These are phyloP conservation scores for Ophion obscuratus DNA, from an alignment of 2,888 invertebrate genomes.

Conservation along the genomic window DNA sequence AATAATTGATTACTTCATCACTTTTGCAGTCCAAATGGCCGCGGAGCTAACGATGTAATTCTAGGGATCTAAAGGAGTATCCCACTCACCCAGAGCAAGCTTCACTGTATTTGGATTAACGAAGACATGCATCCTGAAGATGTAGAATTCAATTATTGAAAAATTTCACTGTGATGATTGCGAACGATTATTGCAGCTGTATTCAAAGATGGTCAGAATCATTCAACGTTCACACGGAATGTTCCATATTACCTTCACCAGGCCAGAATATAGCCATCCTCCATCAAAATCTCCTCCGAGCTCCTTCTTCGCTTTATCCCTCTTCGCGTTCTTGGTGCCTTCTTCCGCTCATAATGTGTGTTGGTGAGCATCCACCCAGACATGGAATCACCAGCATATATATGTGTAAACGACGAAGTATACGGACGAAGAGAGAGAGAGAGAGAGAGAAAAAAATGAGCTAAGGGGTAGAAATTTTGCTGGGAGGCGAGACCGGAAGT, in stretches of 20 bases:
- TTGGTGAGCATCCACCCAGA: slow-evolving; percentile 17
- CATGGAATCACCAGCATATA: slow-evolving; percentile 4
- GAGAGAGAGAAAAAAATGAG: not conserved
- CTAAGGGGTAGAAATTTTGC: slow-evolving; percentile 10
- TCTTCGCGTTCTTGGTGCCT: not conserved
- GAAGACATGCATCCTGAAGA: not conserved
- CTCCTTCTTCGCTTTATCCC: not conserved
- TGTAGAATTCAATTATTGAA: not conserved
- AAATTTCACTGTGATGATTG: not conserved
- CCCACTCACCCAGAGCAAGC: no score
- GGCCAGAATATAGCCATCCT: not conserved
- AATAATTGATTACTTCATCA: no score
- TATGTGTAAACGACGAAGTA: not conserved
- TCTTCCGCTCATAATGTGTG: not conserved
- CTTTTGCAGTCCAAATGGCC: no score
- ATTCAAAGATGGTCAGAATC: not conserved
- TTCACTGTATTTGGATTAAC: no score
- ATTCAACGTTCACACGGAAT: not conserved
- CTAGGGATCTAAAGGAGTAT: no score
- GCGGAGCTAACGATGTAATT: no score
- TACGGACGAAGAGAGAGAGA: not conserved
- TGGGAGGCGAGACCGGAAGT: slow-evolving; percentile 36
- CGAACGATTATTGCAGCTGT: no score
- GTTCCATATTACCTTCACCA: not conserved
- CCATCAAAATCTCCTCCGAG: not conserved